A percentile compares a stretch with the other conserved stretches of the same genome.
Evolutionary conservation across 35 echinoderm and acorn worm species (phyloP).

Genomic region (Lytechinus pictus): DNA sequence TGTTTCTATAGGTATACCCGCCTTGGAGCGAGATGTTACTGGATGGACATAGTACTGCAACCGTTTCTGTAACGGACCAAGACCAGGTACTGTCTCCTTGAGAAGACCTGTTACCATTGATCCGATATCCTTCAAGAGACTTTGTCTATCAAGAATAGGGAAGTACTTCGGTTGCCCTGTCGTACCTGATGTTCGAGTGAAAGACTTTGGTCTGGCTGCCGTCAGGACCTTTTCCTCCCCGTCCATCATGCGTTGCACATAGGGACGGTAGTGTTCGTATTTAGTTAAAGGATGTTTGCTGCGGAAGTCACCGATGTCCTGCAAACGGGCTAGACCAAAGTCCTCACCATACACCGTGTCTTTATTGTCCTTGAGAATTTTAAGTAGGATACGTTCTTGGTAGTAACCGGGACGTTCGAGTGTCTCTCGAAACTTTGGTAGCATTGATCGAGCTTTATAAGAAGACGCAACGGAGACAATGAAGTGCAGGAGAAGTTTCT

Average conservation of each 20-base stretch:
- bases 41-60: conserved; percentile 40
- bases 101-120: background rate
- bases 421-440: background rate
- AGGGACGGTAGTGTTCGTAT: conserved; percentile 69
- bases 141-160: background rate
- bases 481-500: conserved; percentile 22
- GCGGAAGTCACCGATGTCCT: conserved; percentile 57
- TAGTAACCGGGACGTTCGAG: conserved; percentile 15
- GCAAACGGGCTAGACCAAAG: conserved; percentile 38
- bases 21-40: background rate
- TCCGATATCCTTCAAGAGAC: background rate
- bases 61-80: conserved; percentile 53
- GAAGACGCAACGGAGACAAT: background rate
- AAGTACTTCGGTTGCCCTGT: conserved; percentile 62
- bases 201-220: background rate
- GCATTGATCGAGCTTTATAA: background rate
- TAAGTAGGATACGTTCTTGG: conserved; percentile 58
- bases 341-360: conserved; percentile 68
- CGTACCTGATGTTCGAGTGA: conserved; percentile 68
- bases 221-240: conserved; percentile 74
- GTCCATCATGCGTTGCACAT: conserved; percentile 56
- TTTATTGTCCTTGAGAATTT: conserved; percentile 56
- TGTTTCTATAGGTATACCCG: conserved; percentile 32
- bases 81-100: background rate
- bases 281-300: conserved; percentile 65